Evolutionary conservation across 2,888 invertebrate genomes (phyloP).

Genomic region (Exephanes ischioxanthus): DNA sequence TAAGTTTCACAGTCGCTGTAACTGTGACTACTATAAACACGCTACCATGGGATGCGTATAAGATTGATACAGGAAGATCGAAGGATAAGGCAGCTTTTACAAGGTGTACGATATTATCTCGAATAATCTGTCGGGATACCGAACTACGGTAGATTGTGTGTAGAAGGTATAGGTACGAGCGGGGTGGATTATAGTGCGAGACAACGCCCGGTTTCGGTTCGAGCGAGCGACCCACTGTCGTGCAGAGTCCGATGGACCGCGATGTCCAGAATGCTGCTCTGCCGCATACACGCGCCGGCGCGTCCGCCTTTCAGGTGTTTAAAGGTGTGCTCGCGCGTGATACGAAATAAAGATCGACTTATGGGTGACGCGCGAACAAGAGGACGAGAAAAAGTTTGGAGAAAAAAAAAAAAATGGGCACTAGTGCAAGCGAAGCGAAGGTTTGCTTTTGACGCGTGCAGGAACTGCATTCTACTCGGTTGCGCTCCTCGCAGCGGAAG

Average conservation of each 20-base stretch:
- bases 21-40: slow-evolving; percentile 5
- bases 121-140: slow-evolving; percentile 73
- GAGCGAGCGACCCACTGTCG: slow-evolving; percentile 19
- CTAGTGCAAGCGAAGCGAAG: slow-evolving; percentile 31
- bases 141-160: slow-evolving; percentile 38
- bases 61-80: slow-evolving; percentile 68
- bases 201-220: slow-evolving; percentile 19
- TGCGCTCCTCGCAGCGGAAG: slow-evolving; percentile 38
- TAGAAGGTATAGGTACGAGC: not conserved
- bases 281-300: slow-evolving; percentile 14
- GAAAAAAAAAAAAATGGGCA: slow-evolving; percentile 30
- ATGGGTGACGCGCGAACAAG: slow-evolving; percentile 19
- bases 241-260: slow-evolving; percentile 20
- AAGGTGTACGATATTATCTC: slow-evolving; percentile 77
- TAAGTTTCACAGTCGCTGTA: not conserved
- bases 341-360: slow-evolving; percentile 20
- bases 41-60: slow-evolving; percentile 31
- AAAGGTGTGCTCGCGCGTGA: slow-evolving; percentile 24
- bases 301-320: slow-evolving; percentile 12
- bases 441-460: slow-evolving; percentile 19
- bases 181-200: not conserved
- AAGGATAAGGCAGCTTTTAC: slow-evolving; percentile 75
- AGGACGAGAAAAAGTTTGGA: slow-evolving; percentile 3
- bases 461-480: slow-evolving; percentile 55
- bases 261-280: slow-evolving; percentile 23